These are phyloP conservation scores for Drosophila saltans DNA, from an alignment of 1,140 invertebrate genomes.

Conservation along the genomic window DNA sequence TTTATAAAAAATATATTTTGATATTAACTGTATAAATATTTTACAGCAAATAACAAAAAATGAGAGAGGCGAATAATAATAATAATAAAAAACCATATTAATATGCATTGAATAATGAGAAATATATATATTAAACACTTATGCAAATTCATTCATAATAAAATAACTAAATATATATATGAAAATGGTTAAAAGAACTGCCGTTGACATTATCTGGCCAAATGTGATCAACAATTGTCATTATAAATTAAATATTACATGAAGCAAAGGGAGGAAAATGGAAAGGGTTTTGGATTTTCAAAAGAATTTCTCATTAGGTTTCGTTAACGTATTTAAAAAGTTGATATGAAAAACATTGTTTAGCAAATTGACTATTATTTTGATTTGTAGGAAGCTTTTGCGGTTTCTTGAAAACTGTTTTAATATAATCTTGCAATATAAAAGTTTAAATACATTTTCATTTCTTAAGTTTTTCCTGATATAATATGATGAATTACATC, in stretches of 20 bases:
- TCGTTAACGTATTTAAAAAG: no score
- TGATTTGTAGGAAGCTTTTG: no score
- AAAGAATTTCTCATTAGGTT: no score
- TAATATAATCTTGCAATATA: no score
- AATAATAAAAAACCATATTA: conserved; percentile 1
- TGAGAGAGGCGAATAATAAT: background rate
- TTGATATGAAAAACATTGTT: no score
- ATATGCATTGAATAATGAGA: conserved; percentile 10
- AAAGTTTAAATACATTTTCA: no score
- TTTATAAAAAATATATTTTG: conserved; percentile 8
- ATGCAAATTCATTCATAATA: conserved; percentile 10
- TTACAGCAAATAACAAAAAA: background rate
- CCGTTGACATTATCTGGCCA: background rate
- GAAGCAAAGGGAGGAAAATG: background rate
- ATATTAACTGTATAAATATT: conserved; percentile 13
- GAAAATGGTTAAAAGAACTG: background rate
- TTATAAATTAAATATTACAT: background rate
- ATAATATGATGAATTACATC: no score
- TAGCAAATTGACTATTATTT: no score
- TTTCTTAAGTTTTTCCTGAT: no score
- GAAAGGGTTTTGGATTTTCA: no score
- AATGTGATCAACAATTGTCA: conserved; percentile 1
- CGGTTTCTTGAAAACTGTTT: no score
- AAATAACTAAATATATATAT: conserved; percentile 1
- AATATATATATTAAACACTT: conserved; percentile 4